Base-by-base conservation (phyloP, 2,113 vertebrate genomes). In the Vulpes lagopus region DNA sequence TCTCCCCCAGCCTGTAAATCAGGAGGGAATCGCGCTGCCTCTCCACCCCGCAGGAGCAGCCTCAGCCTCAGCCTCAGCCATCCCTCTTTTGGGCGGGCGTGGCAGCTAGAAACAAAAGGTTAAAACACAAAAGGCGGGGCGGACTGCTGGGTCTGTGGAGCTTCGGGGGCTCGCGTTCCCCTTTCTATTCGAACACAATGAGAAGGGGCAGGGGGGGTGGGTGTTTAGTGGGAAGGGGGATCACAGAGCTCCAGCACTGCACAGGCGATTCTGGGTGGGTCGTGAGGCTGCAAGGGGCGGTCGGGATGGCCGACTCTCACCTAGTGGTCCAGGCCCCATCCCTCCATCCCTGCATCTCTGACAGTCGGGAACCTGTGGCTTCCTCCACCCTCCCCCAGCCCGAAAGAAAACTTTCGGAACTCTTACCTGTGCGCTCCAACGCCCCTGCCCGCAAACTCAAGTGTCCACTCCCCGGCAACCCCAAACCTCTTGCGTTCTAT, bases 21-120 rank as follows among this genome's bases (percentile, higher is more conserved):
- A 8, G 0, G 53, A 51, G 82, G 69, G 93, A 35, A 23, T 4
- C 16, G 30, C n/a, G 79, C 64, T 1, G 87, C 23, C 51, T 57
- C 76, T 22, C 62, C 35, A 5, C 25, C 32, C 53, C 8, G 22
- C 76, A 38, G 67, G 71, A 32, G 89, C 94, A 4, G 8, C 30
- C 35, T 35, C 35, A 35, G 8, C 30, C 35, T 35, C 35, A 35
- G 35, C 35, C 5, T 65, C n/a, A 85, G 96, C 96, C 96, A 79
- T 32, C 97, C 95, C 84, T 86, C 92, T 96, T 92, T 95, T 17
- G 95, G 95, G 96, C 97, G 97, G 98, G 98, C 97, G 98, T 98
- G 98, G 98, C 97, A 74, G 80, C 60, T 4, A 80, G 96, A 96
- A 97, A 98, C 98, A 98, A 98, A 98, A 98, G 98, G 97, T 98